Evolutionary conservation across 2,797 vertebrate genomes (phyloP).

Genomic region (Anabacerthia variegaticeps): DNA sequence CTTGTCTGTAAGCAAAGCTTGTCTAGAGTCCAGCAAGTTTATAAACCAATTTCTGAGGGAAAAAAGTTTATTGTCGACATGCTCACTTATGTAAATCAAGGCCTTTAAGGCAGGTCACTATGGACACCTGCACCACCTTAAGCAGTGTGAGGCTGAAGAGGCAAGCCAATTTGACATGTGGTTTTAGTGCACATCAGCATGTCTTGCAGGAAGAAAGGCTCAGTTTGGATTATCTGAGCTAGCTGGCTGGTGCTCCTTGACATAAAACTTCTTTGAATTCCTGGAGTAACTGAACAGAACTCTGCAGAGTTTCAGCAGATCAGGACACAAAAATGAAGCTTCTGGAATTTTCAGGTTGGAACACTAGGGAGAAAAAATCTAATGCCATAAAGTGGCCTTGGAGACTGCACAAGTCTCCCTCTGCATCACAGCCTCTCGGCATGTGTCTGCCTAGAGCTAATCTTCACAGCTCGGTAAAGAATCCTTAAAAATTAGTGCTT

Average conservation of each 20-base stretch:
- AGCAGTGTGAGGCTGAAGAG: accelerated
- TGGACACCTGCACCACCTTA: not conserved
- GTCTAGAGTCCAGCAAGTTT: not conserved
- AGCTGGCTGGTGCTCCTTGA: not conserved
- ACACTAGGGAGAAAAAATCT: not conserved
- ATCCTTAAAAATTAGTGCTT: slow-evolving; percentile 9
- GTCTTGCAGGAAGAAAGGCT: not conserved
- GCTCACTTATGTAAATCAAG: not conserved
- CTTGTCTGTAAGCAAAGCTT: not conserved
- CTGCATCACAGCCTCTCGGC: not conserved
- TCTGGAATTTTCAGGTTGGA: not conserved
- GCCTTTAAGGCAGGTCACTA: not conserved
- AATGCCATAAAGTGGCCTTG: not conserved
- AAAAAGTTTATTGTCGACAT: not conserved
- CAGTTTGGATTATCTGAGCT: not conserved
- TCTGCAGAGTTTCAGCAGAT: not conserved
- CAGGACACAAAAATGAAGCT: not conserved
- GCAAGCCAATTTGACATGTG: not conserved
- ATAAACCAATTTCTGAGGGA: not conserved
- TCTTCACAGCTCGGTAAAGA: not conserved
- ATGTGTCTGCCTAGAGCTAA: not conserved
- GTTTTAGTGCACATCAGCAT: not conserved
- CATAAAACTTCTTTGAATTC: not conserved
- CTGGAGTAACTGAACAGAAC: not conserved
- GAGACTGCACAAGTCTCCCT: not conserved